Evolutionary conservation across 2,113 vertebrate species (phyloP), one percentile per base, ranked within the genome.

Genomic region (Peucedramus taeniatus): DNA sequence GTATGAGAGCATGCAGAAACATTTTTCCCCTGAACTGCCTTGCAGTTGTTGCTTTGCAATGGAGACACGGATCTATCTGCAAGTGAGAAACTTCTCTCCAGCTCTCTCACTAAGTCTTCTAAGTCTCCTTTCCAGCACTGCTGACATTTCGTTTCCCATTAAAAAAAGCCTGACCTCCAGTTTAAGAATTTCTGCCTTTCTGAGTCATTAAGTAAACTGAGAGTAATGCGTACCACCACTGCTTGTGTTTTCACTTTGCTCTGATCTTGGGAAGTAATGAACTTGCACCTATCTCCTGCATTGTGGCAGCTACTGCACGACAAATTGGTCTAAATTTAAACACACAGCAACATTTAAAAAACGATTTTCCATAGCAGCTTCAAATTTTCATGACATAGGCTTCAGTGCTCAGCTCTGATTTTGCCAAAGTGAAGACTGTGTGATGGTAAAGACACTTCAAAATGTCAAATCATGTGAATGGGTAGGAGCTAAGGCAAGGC

Each of bases 171-270:
- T 80, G 75, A 76, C 82, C 66, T 87, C 54, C 50, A 89, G 49
- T 54, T 66, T 40, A 87, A 93, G 84, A 56, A 89, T 75, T 88
- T 87, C n/a, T 83, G 79, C 75, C 66, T 89, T 83, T 85, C 81
- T 61, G 91, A 94, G 37, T 74, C 72, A 81, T 54, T 74, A 86
- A 66, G 44, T 57, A 88, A 95, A 61, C 76, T 63, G n/a, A 13
- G 63, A 78, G 93, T 94, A 90, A 90, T 6, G 28, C 53, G 49
- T 40, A 24, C 70, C 50, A 15, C 42, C 23, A 15, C 0, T 0
- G 64, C 63, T 79, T 28, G 60, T 66, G 54, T 28, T 94, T 75
- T 83, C 35, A 70, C 35, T 90, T 74, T 70, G 90, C 63, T 83
- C 61, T 10, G 7, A 64, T 44, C 57, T 65, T 31, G n/a, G 49